These are phyloP conservation scores for Melanerpes formicivorus DNA, from an alignment of 2,113 vertebrate genomes.

Conservation along the genomic window DNA sequence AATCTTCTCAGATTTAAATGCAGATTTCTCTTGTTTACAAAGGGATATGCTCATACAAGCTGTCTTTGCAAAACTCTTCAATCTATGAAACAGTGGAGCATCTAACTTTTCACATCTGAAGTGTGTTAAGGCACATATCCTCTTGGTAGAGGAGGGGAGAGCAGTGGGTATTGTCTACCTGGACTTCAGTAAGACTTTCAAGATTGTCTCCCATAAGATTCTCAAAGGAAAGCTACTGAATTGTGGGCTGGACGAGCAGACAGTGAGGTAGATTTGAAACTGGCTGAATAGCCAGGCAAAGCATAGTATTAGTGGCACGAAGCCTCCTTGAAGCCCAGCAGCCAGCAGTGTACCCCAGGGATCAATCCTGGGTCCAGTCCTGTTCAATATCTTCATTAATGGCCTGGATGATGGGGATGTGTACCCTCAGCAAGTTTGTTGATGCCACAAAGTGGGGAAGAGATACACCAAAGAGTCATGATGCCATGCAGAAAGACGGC, in stretches of 20 bases:
- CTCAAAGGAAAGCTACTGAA: too few species aligned
- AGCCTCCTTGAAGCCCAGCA: not conserved
- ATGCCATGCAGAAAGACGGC: not conserved
- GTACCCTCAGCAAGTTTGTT: not conserved
- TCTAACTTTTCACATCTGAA: not conserved
- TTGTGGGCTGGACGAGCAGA: too few species aligned
- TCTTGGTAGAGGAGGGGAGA: not conserved
- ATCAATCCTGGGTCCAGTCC: too few species aligned
- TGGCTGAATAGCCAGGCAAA: not conserved
- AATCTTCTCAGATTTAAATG: not conserved
- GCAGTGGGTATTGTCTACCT: too few species aligned
- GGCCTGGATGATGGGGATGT: not conserved
- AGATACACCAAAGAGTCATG: not conserved
- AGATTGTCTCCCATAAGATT: too few species aligned
- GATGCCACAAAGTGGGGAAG: not conserved
- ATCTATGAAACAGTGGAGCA: not conserved
- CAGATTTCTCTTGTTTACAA: not conserved
- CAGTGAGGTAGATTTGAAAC: not conserved
- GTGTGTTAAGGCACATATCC: not conserved
- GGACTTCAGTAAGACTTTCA: too few species aligned
- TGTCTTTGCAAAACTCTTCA: not conserved
- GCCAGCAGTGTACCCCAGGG: too few species aligned
- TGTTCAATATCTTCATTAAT: too few species aligned
- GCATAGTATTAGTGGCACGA: not conserved
- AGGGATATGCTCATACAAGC: not conserved